A percentile compares a stretch with the other conserved stretches of the same genome.
These are phyloP conservation scores for Zhuqinia jingwanae DNA, from an alignment of 2,888 invertebrate species.

Conservation along the genomic window DNA sequence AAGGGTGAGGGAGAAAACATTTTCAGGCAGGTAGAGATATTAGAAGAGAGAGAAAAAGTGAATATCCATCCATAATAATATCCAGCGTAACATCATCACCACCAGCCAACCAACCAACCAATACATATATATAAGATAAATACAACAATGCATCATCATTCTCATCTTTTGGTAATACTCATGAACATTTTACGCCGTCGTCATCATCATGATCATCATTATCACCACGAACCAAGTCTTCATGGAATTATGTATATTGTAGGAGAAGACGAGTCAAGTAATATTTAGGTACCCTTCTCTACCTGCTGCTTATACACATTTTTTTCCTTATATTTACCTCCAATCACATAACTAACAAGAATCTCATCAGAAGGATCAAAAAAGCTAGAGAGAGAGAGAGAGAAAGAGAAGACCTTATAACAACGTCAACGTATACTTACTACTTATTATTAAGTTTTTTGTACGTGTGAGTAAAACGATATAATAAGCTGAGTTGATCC, in stretches of 20 bases:
- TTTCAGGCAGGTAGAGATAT: constrained; percentile 26
- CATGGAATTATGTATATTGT: constrained; percentile 50
- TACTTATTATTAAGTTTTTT: background rate
- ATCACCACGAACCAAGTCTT: constrained; percentile 9
- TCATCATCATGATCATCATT: constrained; percentile 47
- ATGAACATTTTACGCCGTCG: constrained; percentile 53
- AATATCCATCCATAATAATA: constrained; percentile 23
- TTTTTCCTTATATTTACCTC: constrained; percentile 48
- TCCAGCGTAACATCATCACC: constrained; percentile 47
- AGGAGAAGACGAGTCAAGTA: constrained; percentile 51
- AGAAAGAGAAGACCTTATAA: constrained; percentile 35
- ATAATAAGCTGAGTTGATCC: constrained; percentile 27
- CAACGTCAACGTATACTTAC: background rate
- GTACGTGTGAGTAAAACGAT: constrained; percentile 48
- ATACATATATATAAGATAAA: too few relatives aligned
- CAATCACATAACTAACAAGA: constrained; percentile 76
- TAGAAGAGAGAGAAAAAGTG: constrained; percentile 26
- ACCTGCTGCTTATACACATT: constrained; percentile 18
- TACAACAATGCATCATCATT: background rate
- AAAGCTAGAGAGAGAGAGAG: constrained; percentile 41
- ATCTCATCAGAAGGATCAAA: constrained; percentile 75
- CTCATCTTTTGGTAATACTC: constrained; percentile 12
- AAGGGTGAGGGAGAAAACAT: constrained; percentile 63
- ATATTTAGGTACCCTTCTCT: constrained; percentile 67
- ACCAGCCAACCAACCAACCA: constrained; percentile 38